phyloP scores from a whole-genome alignment of 2,113 vertebrate species.

The Nothoprocta pentlandii region DNA sequence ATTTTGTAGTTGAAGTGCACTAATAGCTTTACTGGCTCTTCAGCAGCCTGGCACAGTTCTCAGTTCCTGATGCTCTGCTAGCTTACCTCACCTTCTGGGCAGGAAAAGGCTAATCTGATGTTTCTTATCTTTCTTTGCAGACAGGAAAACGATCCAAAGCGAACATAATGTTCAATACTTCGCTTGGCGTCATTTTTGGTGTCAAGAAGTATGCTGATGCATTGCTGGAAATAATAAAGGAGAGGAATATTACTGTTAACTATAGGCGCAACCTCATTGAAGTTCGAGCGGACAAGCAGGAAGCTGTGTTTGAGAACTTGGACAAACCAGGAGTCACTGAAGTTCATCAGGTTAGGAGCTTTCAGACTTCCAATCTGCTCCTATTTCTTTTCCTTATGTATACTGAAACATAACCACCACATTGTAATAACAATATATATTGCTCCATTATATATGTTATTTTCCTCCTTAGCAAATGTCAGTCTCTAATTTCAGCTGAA shows the following conservation, averaged over 20 bases:
- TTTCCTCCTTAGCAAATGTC: background rate
- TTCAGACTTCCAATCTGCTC: background rate
- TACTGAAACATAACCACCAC: background rate
- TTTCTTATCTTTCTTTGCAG: constrained; percentile 79
- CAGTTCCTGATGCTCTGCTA: background rate
- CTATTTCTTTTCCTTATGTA: background rate
- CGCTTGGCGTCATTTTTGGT: constrained; percentile 80
- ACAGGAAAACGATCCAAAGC: constrained; percentile 89
- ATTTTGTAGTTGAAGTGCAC: background rate
- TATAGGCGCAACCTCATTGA: constrained; percentile 88
- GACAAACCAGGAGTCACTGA: constrained; percentile 90
- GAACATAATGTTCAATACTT: constrained; percentile 88
- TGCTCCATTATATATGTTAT: accelerated
- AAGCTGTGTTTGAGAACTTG: constrained; percentile 95
- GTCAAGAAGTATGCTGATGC: constrained; percentile 94
- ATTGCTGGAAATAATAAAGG: constrained; percentile 87
- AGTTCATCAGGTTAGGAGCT: constrained; percentile 83
- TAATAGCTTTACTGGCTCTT: background rate
- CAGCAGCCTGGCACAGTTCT: background rate
- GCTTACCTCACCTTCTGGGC: background rate
- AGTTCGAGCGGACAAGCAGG: constrained; percentile 90
- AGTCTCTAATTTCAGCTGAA: background rate
- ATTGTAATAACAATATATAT: accelerated
- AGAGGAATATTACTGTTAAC: constrained; percentile 87
- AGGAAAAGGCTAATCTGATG: constrained; percentile 17